These are phyloP conservation scores for Heliconius cydno DNA, from an alignment of 2,888 invertebrate genomes.

Conservation along the genomic window DNA sequence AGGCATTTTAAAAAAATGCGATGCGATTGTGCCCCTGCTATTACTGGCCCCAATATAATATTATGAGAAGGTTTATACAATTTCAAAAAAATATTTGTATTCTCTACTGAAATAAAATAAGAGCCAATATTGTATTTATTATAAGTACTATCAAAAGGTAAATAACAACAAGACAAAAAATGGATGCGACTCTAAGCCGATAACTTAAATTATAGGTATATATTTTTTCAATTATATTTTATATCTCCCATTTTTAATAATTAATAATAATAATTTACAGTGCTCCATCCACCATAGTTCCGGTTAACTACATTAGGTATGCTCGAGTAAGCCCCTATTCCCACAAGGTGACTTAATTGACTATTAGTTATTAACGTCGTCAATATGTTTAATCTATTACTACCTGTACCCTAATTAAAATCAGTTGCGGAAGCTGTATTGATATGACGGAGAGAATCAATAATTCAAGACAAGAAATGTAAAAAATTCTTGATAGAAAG, in stretches of 20 bases:
- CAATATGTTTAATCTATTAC: slow-evolving; percentile 2
- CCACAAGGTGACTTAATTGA: slow-evolving; percentile 8
- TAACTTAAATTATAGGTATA: not conserved
- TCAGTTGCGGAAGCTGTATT: not conserved
- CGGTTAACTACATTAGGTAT: slow-evolving; percentile 9
- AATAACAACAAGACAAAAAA: no score
- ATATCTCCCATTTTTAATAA: not conserved
- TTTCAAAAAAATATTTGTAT: no score
- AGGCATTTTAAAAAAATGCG: no score
- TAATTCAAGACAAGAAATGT: not conserved
- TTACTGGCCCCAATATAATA: no score
- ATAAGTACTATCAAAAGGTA: no score
- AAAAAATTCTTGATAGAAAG: not conserved
- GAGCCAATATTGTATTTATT: no score
- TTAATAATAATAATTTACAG: not conserved
- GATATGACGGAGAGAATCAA: not conserved
- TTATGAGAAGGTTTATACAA: no score
- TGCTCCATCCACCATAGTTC: not conserved
- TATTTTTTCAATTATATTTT: not conserved
- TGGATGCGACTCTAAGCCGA: no score
- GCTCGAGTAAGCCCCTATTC: slow-evolving; percentile 11
- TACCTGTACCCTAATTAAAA: slow-evolving; percentile 8
- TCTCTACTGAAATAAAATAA: no score
- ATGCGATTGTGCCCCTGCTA: no score
- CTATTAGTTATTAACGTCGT: slow-evolving; percentile 16